Evolutionary conservation across 53 echinoderm and acorn worm genomes (phyloP), one percentile per base, ranked within the genome.

Genomic region (Paracentrotus lividus): DNA sequence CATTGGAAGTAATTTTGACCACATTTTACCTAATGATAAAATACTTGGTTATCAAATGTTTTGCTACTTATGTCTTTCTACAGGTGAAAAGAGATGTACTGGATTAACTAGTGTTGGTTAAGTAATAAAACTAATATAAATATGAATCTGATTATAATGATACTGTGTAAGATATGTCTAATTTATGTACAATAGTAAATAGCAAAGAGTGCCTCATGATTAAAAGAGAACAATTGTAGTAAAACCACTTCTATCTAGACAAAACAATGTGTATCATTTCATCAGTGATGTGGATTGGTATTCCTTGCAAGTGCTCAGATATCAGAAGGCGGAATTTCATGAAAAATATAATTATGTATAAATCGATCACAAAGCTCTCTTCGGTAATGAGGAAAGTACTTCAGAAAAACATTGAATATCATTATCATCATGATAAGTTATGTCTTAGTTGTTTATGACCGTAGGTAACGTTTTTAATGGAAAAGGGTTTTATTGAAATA

Each of bases 131-230:
- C 29, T 64, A 10, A 29, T 64, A 31, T 64, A 64, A 64, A 64
- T 64, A 64, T 9, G 31, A 64, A 64, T 64, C 8, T 64, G 64
- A 64, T 8, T 6, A 64, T 72, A 36, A 72, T 72, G 38, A 72
- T 72, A 72, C 72, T 72, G 14, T 69, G 69, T 72, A 36, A 72
- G 40, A 72, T 38, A 72, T 72, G 36, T 72, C 36, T 40, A 72
- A 38, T 72, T 72, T 38, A 72, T 72, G 72, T 72, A 72, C 72
- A 72, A 72, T 5, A 72, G 72, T 21, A 2, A 72, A 15, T 72
- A 72, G 72, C 40, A 72, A 72, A 72, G 72, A 72, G 72, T 72
- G 72, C 72, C 72, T 72, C 15, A 38, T 12, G 36, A 72, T 72
- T 16, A 72, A 72, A 67, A 8, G 33, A 67, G 67, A 38, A 36